Base-by-base conservation (phyloP, 2,797 vertebrate genomes). In the Megaceryle alcyon region DNA sequence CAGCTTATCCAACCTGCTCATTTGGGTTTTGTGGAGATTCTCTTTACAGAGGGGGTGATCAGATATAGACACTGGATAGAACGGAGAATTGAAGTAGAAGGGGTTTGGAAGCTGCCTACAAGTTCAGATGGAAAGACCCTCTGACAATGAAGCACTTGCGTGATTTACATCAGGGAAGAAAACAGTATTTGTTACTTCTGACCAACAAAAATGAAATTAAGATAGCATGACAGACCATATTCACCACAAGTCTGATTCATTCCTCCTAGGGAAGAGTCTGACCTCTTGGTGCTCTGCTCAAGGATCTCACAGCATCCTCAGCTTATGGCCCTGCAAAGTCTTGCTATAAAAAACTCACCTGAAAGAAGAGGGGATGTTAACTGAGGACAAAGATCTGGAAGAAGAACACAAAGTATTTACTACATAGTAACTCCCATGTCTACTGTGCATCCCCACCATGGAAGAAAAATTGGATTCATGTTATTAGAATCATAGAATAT, bases 81-180 rank as follows among this genome's bases (percentile, higher is more conserved):
- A 63, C 0, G 1, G 20, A 44, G 43, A 53, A 71, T 19, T 2
- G 0, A 54, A 59, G 16, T 3, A 2, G 14, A 83, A 61, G 37
- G 33, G 31, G 16, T 63, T 76, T 44, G n/a, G 63, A 83, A 92
- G 49, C 59, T 68, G 65, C 28, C 14, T 44, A 54, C 41, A 64
- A 60, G 39, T 49, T 78, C 15, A 64, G 35, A 44, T 69, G 43
- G 61, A n/a, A 73, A n/a, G n/a, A 59, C 15, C 26, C 31, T 64
- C 56, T 28, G 28, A 43, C 56, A 59, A 57, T 0, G 1, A 73
- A 78, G 35, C 1, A 0, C 48, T 49, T 63, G 28, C 54, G 14
- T 29, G 56, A 78, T 48, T 73, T 23, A 49, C 19, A 41, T 19
- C 41, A 46, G 41, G 22, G 25, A 18, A 44, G 59, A 60, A 49